These are phyloP conservation scores for Gymnarchus niloticus DNA, from an alignment of 2,113 vertebrate species.

Conservation along the genomic window DNA sequence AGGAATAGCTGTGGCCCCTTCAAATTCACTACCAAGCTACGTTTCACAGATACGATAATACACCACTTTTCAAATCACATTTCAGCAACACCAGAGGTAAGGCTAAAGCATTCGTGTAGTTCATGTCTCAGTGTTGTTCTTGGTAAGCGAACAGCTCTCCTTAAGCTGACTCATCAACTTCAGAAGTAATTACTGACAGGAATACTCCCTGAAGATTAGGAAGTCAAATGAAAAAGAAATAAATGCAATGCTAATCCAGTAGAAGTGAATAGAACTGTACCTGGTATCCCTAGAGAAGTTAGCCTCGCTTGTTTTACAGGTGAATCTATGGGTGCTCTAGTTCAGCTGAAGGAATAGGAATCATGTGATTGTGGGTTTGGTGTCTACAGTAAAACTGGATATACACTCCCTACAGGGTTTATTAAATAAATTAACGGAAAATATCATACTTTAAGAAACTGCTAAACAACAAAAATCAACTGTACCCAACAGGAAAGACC, in stretches of 20 bases:
- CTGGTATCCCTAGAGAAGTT: background rate
- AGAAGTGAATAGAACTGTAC: background rate
- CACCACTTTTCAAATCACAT: background rate
- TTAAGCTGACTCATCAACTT: background rate
- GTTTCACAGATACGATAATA: background rate
- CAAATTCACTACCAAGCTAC: background rate
- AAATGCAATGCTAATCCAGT: background rate
- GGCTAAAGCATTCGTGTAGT: background rate
- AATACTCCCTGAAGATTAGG: background rate
- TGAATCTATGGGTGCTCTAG: background rate
- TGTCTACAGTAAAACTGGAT: too few species aligned
- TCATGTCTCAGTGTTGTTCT: background rate
- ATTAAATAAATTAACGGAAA: background rate
- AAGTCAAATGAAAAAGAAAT: constrained; percentile 1
- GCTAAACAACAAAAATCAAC: background rate
- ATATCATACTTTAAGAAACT: background rate
- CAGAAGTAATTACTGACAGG: background rate
- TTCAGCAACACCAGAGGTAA: background rate
- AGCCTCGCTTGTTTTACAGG: background rate
- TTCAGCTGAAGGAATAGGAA: background rate
- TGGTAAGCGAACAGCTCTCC: background rate
- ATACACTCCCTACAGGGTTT: background rate
- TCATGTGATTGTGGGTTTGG: too few species aligned
- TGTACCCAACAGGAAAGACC: background rate
- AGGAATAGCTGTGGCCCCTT: background rate